These are phyloP conservation scores for Rhopalosiphum nymphaeae DNA, from an alignment of 2,888 invertebrate species.

Conservation along the genomic window DNA sequence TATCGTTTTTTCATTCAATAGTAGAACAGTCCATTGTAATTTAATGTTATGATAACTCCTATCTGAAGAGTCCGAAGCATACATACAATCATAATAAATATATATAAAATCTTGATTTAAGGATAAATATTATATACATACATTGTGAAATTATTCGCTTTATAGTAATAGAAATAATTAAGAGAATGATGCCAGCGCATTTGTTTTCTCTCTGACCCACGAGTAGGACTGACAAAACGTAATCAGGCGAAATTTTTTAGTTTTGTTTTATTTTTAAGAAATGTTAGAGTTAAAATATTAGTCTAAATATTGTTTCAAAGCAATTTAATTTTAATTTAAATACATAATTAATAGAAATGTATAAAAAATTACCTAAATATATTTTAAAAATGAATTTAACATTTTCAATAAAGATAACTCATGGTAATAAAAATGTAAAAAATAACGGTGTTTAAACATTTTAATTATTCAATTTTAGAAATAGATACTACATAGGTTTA, in stretches of 20 bases:
- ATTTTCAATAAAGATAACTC: neutral
- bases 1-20: slow-evolving; percentile 20
- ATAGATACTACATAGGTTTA: neutral
- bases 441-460: neutral
- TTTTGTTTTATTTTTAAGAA: too few relatives aligned
- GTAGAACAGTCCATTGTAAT: neutral
- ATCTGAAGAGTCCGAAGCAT: neutral
- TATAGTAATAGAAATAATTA: neutral
- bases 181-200: neutral
- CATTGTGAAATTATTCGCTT: neutral
- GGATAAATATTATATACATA: neutral
- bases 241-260: too few relatives aligned
- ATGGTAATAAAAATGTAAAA: neutral
- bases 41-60: neutral
- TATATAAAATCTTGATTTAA: neutral
- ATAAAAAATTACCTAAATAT: neutral
- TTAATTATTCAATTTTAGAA: neutral
- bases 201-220: too few relatives aligned
- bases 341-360: too few relatives aligned
- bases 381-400: neutral
- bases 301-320: too few relatives aligned
- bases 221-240: too few relatives aligned
- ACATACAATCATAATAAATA: neutral
- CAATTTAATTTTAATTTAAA: too few relatives aligned
- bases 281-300: too few relatives aligned